phyloP scores from a whole-genome alignment of 2,797 vertebrate genomes.

The Podarcis lilfordi region DNA sequence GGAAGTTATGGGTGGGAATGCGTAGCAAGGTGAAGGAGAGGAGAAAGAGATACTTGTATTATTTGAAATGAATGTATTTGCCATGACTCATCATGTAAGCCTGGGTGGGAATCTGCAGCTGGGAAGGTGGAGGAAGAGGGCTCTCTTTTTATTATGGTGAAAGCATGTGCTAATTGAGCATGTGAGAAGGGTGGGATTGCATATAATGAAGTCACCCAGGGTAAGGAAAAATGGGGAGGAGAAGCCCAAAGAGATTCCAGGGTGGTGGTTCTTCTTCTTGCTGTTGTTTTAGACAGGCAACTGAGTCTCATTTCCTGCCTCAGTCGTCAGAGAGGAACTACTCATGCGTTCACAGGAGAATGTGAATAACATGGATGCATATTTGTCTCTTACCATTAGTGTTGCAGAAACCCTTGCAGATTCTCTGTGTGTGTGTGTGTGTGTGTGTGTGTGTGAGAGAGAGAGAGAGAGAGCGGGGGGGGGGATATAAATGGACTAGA shows the following conservation, averaged over 20 bases:
- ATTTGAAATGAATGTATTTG: constrained; percentile 69
- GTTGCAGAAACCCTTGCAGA: neutral
- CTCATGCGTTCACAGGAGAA: neutral
- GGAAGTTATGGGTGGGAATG: constrained; percentile 43
- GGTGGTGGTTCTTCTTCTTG: neutral
- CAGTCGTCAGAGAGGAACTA: neutral
- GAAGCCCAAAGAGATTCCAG: constrained; percentile 50
- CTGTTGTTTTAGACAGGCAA: neutral
- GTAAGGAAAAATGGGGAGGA: constrained; percentile 45
- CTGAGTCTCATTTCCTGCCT: neutral
- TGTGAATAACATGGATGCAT: neutral
- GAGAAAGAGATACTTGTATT: constrained; percentile 37
- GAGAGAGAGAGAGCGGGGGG: no score
- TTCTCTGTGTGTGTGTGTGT: no score
- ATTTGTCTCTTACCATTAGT: neutral
- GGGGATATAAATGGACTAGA: neutral
- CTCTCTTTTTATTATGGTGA: constrained; percentile 72
- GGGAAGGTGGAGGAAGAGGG: constrained; percentile 67
- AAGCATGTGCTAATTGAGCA: constrained; percentile 68
- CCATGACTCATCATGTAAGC: constrained; percentile 73
- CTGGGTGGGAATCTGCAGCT: constrained; percentile 75
- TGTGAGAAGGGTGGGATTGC: constrained; percentile 30
- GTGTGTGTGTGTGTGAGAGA: no score
- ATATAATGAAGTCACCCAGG: constrained; percentile 44
- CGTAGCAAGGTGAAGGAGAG: constrained; percentile 41